Base-by-base conservation (phyloP, 2,113 vertebrate genomes). In the Pongo abelii region DNA sequence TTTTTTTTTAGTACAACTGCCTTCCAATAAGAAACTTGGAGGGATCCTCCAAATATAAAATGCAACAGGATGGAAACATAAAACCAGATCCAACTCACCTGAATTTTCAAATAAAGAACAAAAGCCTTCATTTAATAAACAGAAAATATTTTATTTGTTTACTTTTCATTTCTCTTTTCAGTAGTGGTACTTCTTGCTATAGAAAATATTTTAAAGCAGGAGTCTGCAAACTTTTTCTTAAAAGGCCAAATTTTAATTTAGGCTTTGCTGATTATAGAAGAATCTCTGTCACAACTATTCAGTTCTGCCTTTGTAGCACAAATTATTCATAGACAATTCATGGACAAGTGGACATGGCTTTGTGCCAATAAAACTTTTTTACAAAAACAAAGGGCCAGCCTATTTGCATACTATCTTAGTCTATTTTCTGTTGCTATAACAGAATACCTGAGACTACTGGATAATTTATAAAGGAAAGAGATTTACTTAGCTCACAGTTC, bases 351-450 rank as follows among this genome's bases (percentile, higher is more conserved):
- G 5, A 23, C 4, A 0, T n/a, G 23, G 20, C 35, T 92, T 20
- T 25, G 23, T 93, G 27, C 61, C 38, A 87, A 75, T 90, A 96
- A 97, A 96, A 96, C 86, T 95, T 97, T 93, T 96, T 88, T 90
- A 52, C 20, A 96, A 96, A 89, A 87, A 32, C 59, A 57, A 32
- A 30, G 52, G 50, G 3, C 30, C 89, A 88, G 27, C 17, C 35
- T 11, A 0, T 84, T 84, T 89, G 83, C 35, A 11, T 79, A 55
- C 3, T 48, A 78, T 48, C 43, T 78, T 78, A 78, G 43, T 48
- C 7, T 16, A 32, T 32, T 78, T 75, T 43, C 40, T 25, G 40
- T 27, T 75, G 72, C 12, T 75, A 16, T 18, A 78, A 78, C 43
- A 77, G 74, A 48, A 77, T 46, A 17, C 43, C 43, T 32, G 75